Evolutionary conservation across 2,797 vertebrate species (phyloP), one percentile per base, ranked within the genome.

Genomic region (Euthynnus affinis): DNA sequence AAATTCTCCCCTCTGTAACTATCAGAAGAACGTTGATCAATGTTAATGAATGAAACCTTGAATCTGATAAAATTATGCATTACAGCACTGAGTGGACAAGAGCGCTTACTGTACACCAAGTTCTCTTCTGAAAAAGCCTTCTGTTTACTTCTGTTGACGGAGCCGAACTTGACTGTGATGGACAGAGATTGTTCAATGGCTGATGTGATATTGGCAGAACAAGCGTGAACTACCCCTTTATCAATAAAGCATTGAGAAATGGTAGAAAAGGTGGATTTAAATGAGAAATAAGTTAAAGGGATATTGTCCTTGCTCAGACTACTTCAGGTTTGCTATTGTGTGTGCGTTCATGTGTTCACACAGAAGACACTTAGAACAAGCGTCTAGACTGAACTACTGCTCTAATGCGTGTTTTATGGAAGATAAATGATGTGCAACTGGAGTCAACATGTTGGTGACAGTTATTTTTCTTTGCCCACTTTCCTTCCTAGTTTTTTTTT

Each of bases 31-130:
- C 0, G 4, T 17, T 37, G 65, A 51, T 68, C 69, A 83, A 88
- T 82, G 62, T 65, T 56, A 76, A 87, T 59, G 40, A 78, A 58
- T 29, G 6, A 63, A 81, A 62, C 71, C 66, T 87, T 67, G 49
- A 72, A 34, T 66, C 71, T 13, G 40, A 42, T 34, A 23, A 71
- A 82, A 55, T 4, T 53, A 1, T 29, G 59, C 48, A 53, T 65
- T 46, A 27, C 4, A 22, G 58, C 29, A 23, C 2, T 37, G 67
- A 27, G 56, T 40, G 60, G 51, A 71, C 42, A 61, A 18, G 64
- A 71, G 64, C 59, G 5, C n/a, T n/a, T n/a, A 32, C 29, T 32
- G 6, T 32, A 32, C 5, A 5, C 29, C 29, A 6, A 32, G 40
- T 46, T 80, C 76, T 55, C 81, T 79, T 55, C 81, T 74, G 65